A percentile compares a stretch with the other conserved stretches of the same genome.
Evolutionary conservation across 2,888 invertebrate genomes (phyloP).

Genomic region (Hedychridium roseum): DNA sequence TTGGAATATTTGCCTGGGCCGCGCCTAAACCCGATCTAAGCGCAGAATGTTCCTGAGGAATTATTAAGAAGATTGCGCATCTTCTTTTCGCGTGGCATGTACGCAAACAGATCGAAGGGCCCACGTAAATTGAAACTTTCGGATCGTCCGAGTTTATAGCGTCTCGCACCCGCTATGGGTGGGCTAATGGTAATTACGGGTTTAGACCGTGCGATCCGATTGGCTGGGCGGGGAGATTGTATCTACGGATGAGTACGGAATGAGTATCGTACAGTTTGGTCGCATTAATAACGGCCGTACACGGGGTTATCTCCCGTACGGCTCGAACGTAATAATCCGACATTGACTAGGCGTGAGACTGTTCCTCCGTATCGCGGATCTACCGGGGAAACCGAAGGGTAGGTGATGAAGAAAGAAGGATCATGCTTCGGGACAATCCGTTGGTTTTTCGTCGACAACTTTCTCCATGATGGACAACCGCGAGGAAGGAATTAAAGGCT

Average conservation of each 20-base stretch:
- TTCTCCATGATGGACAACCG: neutral
- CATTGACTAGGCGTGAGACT: constrained; percentile 31
- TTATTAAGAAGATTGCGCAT: no score
- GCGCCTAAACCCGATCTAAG: no score
- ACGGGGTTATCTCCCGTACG: constrained; percentile 25
- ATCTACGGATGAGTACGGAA: constrained; percentile 47
- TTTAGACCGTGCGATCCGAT: constrained; percentile 52
- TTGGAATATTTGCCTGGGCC: no score
- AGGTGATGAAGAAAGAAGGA: constrained; percentile 6
- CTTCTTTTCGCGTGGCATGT: neutral
- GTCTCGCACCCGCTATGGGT: constrained; percentile 54
- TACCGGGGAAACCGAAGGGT: no score
- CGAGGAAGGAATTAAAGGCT: neutral
- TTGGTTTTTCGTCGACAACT: no score
- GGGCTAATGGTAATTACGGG: constrained; percentile 59
- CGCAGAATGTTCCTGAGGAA: no score
- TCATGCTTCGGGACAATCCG: constrained; percentile 5
- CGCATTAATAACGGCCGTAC: constrained; percentile 49
- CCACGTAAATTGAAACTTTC: constrained; percentile 51
- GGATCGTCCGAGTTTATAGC: constrained; percentile 26
- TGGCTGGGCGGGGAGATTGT: constrained; percentile 58
- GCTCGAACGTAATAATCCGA: constrained; percentile 34
- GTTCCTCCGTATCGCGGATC: constrained; percentile 9
- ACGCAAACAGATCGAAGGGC: constrained; percentile 2
- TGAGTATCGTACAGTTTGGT: constrained; percentile 38